A percentile compares a stretch with the other conserved stretches of the same genome.
Conservation (phyloP, 2,113 vertebrate species). For the Eptesicus fuscus region DNA sequence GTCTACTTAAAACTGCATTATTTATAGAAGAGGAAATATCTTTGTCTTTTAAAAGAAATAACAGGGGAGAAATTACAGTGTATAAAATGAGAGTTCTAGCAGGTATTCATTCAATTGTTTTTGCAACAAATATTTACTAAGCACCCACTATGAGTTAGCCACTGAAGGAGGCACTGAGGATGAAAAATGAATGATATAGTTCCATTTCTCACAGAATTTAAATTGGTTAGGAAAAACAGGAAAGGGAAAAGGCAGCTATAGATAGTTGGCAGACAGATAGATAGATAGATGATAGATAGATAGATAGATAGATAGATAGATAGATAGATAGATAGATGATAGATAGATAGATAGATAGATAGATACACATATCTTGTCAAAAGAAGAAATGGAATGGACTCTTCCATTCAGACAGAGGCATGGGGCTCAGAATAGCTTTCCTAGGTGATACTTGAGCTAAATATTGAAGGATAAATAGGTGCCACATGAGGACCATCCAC, state of each 20-base stretch:
- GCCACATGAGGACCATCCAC: background rate
- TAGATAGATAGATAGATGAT: too few relatives aligned
- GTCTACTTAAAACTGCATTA: constrained; percentile 5
- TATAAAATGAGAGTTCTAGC: background rate
- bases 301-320: too few relatives aligned
- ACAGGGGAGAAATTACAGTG: background rate
- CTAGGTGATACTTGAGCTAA: background rate
- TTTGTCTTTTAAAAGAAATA: background rate
- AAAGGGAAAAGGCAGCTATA: background rate
- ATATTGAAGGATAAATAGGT: background rate
- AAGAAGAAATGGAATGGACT: background rate
- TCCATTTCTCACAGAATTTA: background rate
- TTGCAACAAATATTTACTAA: background rate
- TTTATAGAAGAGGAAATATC: background rate
- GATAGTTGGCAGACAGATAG: background rate
- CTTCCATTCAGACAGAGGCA: background rate
- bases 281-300: too few relatives aligned
- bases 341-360: background rate
- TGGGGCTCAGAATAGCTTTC: background rate
- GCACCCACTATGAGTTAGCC: background rate
- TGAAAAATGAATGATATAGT: background rate
- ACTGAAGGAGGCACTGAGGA: background rate
- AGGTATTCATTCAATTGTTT: background rate
- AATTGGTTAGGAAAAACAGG: background rate
- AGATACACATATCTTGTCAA: background rate